Evolutionary conservation across 2,797 vertebrate genomes (phyloP), one percentile per base, ranked within the genome.

Genomic region (Crossoptilon crossoptilon): DNA sequence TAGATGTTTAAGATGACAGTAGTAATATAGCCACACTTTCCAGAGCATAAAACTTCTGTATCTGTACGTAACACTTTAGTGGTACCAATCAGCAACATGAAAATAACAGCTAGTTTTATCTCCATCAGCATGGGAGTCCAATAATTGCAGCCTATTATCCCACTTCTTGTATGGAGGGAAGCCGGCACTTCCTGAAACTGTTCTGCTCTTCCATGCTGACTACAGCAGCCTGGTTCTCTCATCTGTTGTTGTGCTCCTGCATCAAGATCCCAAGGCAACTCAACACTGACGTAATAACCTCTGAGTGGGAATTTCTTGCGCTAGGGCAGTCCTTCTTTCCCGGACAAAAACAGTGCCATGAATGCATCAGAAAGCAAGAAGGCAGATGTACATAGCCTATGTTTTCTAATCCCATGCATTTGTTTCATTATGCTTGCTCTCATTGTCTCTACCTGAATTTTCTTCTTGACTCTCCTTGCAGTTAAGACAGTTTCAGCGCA

Each of bases 221-320:
- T 41, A 48, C 24, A 0, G 0, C 31, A 12, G 1, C 33, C 69
- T 75, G 68, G 49, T 71, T 81, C 1, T 1, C 62, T 68, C 33
- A 53, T 46, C 48, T 69, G 59, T 48, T 69, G 9, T 21, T 23
- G 27, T 0, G n/a, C 43, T 74, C 19, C 41, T 46, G 17, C 21
- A 58, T 51, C 0, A 10, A 59, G 31, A 63, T 55, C 60, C 70
- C 37, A 33, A 55, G 59, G 24, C 14, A 44, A 10, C 59, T 35
- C 75, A 27, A 17, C 5, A 11, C 31, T 64, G 84, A 91, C 2
- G 14, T 53, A 60, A 35, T 3, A 55, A 71, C 18, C 33, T 53
- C 23, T 76, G 87, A 94, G 49, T 3, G 31, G 46, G 88, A 80
- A 71, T 77, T 83, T 67, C 91, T 58, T 79, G 29, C 55, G 18